Evolutionary conservation across 2,888 invertebrate genomes (phyloP), one percentile per base, ranked within the genome.

Genomic region (Amitus sp.): DNA sequence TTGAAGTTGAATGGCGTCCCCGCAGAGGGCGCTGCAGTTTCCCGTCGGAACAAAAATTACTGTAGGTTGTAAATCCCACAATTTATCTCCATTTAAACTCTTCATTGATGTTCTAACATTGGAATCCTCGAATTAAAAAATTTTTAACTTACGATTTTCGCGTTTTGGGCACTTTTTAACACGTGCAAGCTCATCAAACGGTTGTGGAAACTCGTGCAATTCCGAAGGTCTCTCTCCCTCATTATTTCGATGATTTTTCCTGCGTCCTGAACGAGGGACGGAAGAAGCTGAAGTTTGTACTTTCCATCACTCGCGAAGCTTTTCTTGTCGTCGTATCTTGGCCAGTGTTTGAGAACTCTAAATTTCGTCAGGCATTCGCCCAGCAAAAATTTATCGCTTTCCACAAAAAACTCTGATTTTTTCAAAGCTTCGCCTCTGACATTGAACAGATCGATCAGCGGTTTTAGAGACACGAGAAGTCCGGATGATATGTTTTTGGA

Each of bases 281-380:
- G n/a, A n/a, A 42, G 18, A 4, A 42, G 15, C 5, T 42, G 19
- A 2, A 42, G 12, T 12, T 42, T 42, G 19, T n/a, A 18, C n/a
- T 42, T 20, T 2, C 42, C 12, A 10, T 42, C 42, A 15, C 37
- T 37, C n/a, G 42, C 19, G 19, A n/a, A 42, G 12, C 10, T 42
- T 15, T 42, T 42, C 9, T 37, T 37, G 2, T 37, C 37, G 37
- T 37, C 37, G 15, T 37, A 37, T 12, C 37, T 37, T 15, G 37
- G 37, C 37, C 37, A 37, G 7, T 37, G 9, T 7, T 37, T 37
- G 13, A 37, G 13, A 4, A 42, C 19, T 1, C 20, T 4, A 13
- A 20, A 42, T 20, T 42, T 42, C n/a, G 42, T 20, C 42, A 42
- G 4, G 20, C 42, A 42, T 10, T 42, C 20, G 10, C 42, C 42